A percentile compares a stretch with the other conserved stretches of the same genome.
phyloP scores from a whole-genome alignment of 2,113 vertebrate species.

The Rhadina sibilatrix region DNA sequence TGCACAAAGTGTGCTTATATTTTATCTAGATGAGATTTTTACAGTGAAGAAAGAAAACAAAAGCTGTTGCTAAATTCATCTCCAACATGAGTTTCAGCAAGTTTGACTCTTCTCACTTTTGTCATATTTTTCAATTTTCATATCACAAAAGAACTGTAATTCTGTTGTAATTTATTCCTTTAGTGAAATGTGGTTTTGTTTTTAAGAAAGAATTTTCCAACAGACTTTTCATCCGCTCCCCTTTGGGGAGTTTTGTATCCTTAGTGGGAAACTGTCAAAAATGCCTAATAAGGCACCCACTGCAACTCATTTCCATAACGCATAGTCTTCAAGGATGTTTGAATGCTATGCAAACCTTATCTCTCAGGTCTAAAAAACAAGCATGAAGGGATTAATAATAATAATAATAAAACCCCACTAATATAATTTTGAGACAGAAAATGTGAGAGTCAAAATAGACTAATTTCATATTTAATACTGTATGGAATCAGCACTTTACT shows the following conservation, averaged over 20 bases:
- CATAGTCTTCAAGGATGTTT: not conserved
- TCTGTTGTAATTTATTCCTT: not conserved
- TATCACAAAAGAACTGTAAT: not conserved
- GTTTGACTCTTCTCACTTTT: not conserved
- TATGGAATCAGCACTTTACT: not conserved
- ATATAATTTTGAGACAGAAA: not conserved
- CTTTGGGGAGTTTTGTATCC: not conserved
- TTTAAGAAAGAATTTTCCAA: not conserved
- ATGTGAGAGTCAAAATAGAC: not conserved
- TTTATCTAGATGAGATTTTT: slow-evolving; percentile 48
- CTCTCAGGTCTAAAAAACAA: not conserved
- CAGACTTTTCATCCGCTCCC: not conserved
- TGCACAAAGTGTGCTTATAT: not conserved
- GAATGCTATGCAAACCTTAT: not conserved
- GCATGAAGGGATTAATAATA: not conserved
- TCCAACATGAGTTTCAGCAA: not conserved
- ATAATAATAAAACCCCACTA: not conserved
- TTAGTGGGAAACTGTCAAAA: not conserved
- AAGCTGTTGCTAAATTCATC: slow-evolving; percentile 29
- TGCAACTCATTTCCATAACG: not conserved
- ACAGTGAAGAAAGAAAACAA: slow-evolving; percentile 25
- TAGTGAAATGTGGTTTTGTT: not conserved
- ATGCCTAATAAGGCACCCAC: not conserved
- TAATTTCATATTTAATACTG: not conserved
- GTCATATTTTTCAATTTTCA: not conserved